These are phyloP conservation scores for Neuroterus valhalla DNA, from an alignment of 1,140 invertebrate species.

Conservation along the genomic window DNA sequence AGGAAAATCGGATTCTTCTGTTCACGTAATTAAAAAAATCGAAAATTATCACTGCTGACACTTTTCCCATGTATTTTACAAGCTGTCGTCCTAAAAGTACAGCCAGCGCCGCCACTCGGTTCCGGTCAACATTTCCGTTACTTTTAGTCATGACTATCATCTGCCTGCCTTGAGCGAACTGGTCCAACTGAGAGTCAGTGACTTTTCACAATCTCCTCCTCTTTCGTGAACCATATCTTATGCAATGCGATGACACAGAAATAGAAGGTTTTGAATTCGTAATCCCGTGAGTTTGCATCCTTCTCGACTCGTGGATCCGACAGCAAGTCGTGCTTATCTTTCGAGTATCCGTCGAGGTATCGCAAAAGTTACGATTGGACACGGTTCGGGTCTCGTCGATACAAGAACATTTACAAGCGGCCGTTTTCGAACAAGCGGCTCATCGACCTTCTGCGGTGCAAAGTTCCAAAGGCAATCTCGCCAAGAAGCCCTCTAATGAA, in stretches of 20 bases:
- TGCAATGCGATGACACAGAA: not conserved
- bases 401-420: constrained; percentile 30
- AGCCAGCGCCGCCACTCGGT: too few relatives aligned
- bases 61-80: too few relatives aligned
- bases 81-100: too few relatives aligned
- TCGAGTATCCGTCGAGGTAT: constrained; percentile 19
- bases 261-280: not conserved
- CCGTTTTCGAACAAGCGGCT: constrained; percentile 20
- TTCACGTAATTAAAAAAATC: too few relatives aligned
- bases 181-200: too few relatives aligned
- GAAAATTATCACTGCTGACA: too few relatives aligned
- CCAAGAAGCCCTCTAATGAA: constrained; percentile 23
- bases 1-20: too few relatives aligned
- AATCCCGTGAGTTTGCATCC: not conserved
- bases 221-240: not conserved
- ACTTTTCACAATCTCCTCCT: too few relatives aligned
- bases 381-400: constrained; percentile 26
- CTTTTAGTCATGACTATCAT: too few relatives aligned
- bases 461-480: constrained; percentile 22
- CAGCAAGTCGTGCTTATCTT: constrained; percentile 8
- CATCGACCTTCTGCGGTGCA: constrained; percentile 22
- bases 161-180: too few relatives aligned
- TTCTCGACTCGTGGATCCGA: not conserved
- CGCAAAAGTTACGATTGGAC: constrained; percentile 19
- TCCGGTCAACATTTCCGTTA: too few relatives aligned